These are phyloP conservation scores for Caenorhabditis afra DNA, from an alignment of 2,888 invertebrate genomes.

Conservation along the genomic window DNA sequence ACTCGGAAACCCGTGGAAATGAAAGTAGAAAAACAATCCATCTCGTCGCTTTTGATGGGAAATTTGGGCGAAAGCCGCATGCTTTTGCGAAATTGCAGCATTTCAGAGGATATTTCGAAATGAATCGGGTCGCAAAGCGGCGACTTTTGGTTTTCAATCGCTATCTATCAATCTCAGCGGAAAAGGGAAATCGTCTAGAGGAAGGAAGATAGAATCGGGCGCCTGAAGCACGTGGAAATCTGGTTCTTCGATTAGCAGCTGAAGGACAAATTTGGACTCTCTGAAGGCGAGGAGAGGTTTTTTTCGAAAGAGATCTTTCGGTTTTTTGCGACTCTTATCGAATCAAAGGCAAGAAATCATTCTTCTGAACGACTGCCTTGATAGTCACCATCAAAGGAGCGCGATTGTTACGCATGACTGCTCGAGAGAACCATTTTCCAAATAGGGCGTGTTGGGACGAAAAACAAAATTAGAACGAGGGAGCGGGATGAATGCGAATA, in stretches of 20 bases:
- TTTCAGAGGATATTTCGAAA: not conserved
- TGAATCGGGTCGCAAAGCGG: not conserved
- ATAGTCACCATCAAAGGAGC: not conserved
- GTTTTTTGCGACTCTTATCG: too few relatives aligned
- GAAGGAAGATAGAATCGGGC: slow-evolving; percentile 2
- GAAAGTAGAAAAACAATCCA: too few relatives aligned
- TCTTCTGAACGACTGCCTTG: too few relatives aligned
- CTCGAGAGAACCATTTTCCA: not conserved
- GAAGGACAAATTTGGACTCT: not conserved
- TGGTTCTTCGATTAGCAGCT: not conserved
- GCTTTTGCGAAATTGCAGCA: too few relatives aligned
- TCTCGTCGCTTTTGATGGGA: too few relatives aligned
- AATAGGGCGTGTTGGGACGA: too few relatives aligned
- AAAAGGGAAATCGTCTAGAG: slow-evolving; percentile 11
- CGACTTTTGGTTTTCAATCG: slow-evolving; percentile 44
- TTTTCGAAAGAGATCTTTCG: not conserved
- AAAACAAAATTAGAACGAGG: too few relatives aligned
- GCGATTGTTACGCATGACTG: not conserved
- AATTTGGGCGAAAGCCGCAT: too few relatives aligned
- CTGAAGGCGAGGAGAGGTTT: not conserved
- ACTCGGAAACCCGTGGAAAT: too few relatives aligned
- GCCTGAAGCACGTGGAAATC: slow-evolving; percentile 12
- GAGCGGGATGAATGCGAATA: too few relatives aligned
- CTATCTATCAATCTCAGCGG: too few relatives aligned
- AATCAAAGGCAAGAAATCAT: too few relatives aligned